phyloP scores from a whole-genome alignment of 2,113 vertebrate genomes.

The Odocoileus hemionus region DNA sequence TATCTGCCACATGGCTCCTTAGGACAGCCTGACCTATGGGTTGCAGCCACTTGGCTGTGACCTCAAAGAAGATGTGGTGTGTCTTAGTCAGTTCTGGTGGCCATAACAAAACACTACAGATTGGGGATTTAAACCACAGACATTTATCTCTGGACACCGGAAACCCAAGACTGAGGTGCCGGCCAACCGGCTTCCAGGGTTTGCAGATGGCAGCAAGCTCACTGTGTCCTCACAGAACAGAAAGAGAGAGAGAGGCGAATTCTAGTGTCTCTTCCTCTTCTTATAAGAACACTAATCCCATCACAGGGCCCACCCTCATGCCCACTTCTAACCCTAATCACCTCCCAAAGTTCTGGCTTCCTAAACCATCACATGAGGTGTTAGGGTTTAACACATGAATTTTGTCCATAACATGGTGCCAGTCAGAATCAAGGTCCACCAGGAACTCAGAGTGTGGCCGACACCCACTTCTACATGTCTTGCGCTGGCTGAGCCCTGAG shows the following conservation, averaged over 20 bases:
- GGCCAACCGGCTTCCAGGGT: fast-evolving
- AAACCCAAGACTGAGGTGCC: not conserved
- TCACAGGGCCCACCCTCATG: too few relatives aligned
- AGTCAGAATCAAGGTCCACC: too few relatives aligned
- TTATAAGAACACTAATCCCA: not conserved
- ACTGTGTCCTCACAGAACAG: not conserved
- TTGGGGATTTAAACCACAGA: not conserved
- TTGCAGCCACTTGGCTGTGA: not conserved
- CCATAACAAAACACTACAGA: not conserved
- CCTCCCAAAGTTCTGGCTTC: not conserved
- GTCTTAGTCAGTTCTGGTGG: not conserved
- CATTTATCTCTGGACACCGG: not conserved
- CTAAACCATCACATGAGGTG: too few relatives aligned
- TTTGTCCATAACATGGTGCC: not conserved
- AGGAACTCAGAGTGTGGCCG: not conserved
- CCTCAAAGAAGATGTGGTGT: too few relatives aligned
- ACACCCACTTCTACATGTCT: not conserved
- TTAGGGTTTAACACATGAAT: not conserved
- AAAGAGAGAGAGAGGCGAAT: fast-evolving
- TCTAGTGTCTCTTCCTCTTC: not conserved
- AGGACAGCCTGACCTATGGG: not conserved
- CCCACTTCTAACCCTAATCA: not conserved
- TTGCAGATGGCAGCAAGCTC: not conserved
- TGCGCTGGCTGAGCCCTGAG: too few relatives aligned
- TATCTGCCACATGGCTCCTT: not conserved